These are phyloP conservation scores for Echinops telfairi DNA, from an alignment of 2,113 vertebrate species.

Conservation along the genomic window DNA sequence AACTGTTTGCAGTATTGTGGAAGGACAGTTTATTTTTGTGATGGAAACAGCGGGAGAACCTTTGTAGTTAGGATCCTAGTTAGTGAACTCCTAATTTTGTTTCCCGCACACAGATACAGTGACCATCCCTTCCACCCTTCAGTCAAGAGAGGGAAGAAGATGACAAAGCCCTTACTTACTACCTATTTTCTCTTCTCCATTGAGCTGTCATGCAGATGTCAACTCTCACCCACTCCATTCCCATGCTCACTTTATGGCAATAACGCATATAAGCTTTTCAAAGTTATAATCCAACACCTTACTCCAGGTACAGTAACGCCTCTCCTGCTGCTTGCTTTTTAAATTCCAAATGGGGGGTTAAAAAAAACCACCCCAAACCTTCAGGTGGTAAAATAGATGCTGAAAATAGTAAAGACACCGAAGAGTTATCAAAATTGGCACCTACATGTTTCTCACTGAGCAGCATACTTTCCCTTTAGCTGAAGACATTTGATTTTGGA, in stretches of 20 bases:
- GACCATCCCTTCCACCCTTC: background rate
- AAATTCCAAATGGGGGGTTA: slow-evolving; percentile 50
- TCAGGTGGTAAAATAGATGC: slow-evolving; percentile 56
- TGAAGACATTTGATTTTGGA: slow-evolving; percentile 66
- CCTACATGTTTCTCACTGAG: slow-evolving; percentile 65
- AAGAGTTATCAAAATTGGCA: slow-evolving; percentile 70
- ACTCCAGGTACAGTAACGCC: slow-evolving; percentile 24
- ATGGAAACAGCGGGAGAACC: background rate
- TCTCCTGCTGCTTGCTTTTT: slow-evolving; percentile 56
- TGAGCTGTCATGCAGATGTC: background rate
- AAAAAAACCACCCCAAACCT: background rate
- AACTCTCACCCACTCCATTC: background rate
- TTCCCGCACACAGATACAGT: background rate
- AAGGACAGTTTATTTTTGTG: slow-evolving; percentile 3
- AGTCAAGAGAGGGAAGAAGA: background rate
- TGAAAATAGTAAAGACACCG: slow-evolving; percentile 47
- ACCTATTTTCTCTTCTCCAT: slow-evolving; percentile 14
- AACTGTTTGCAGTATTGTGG: background rate
- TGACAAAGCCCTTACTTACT: background rate
- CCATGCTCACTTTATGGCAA: slow-evolving; percentile 12
- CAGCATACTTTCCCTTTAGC: slow-evolving; percentile 68
- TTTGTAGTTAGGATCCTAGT: slow-evolving; percentile 22
- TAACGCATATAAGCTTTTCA: slow-evolving; percentile 10
- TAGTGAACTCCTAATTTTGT: background rate
- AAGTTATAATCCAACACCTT: background rate